These are phyloP conservation scores for Steatocranus sp. DNA, from an alignment of 2,797 vertebrate genomes.

Conservation along the genomic window DNA sequence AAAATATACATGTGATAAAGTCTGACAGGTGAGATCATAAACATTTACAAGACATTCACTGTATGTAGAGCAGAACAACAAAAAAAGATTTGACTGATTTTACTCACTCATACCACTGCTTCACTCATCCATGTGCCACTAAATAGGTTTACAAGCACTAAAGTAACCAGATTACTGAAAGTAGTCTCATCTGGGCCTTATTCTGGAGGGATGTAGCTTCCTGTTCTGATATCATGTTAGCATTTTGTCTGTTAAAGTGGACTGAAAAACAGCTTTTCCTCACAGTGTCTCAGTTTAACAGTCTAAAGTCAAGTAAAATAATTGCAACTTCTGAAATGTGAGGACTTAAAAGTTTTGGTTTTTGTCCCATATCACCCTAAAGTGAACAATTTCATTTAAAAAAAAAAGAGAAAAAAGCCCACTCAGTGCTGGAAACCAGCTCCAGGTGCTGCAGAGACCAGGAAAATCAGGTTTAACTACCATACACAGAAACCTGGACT, in stretches of 20 bases:
- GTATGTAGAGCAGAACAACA: not conserved
- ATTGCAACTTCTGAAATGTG: not conserved
- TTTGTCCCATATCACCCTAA: not conserved
- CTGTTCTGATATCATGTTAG: not conserved
- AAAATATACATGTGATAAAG: conserved; percentile 54
- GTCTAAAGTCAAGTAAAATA: not conserved
- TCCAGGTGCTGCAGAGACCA: not conserved
- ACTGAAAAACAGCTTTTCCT: not conserved
- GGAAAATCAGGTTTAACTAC: not conserved
- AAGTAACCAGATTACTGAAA: not conserved
- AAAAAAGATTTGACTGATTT: not conserved
- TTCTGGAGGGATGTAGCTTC: not conserved
- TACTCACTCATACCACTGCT: not conserved
- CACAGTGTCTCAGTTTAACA: not conserved
- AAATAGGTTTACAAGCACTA: not conserved
- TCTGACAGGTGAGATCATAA: conserved; percentile 26
- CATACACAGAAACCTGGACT: not conserved
- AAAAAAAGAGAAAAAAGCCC: not conserved
- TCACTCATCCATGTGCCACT: not conserved
- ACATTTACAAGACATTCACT: conserved; percentile 51
- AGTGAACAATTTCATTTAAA: not conserved
- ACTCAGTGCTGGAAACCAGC: not conserved
- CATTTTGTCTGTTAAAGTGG: not conserved
- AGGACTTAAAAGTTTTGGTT: not conserved
- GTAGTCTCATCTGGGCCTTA: not conserved